Percentiles rank a stretch among this genome's conserved stretches.
Evolutionary conservation across 2,888 invertebrate genomes (phyloP).

Genomic region (Drosophila kanekoi): DNA sequence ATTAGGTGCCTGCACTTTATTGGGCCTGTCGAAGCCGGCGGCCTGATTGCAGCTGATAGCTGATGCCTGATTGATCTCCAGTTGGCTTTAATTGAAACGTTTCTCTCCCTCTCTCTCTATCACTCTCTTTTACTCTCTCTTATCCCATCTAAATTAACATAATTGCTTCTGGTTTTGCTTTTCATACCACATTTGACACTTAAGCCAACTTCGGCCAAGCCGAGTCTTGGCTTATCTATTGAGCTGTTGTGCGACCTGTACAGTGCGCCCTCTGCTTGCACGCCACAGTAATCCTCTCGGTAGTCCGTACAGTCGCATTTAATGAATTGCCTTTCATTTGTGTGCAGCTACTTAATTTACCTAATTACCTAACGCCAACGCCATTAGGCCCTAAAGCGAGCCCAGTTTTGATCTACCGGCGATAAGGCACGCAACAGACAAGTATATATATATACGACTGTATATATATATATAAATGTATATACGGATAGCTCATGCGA

Average conservation of each 20-base stretch:
- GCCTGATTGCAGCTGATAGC: slow-evolving; percentile 46
- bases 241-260: neutral
- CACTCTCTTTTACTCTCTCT: slow-evolving; percentile 14
- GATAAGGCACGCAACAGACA: slow-evolving; percentile 65
- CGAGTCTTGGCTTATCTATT: slow-evolving; percentile 36
- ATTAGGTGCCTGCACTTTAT: slow-evolving; percentile 47
- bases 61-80: slow-evolving; percentile 73
- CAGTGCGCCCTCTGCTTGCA: slow-evolving; percentile 12
- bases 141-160: slow-evolving; percentile 72
- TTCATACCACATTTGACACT: slow-evolving; percentile 42
- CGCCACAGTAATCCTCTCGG: slow-evolving; percentile 4
- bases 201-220: no score
- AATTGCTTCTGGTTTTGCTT: slow-evolving; percentile 64
- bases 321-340: slow-evolving; percentile 72
- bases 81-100: slow-evolving; percentile 81
- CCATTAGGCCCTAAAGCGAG: slow-evolving; percentile 56
- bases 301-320: slow-evolving; percentile 35
- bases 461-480: neutral
- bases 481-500: neutral
- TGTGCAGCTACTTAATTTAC: slow-evolving; percentile 65
- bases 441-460: no score
- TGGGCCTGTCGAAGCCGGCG: slow-evolving; percentile 14
- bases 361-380: slow-evolving; percentile 71
- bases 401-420: slow-evolving; percentile 45
- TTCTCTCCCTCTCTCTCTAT: slow-evolving; percentile 18